These are phyloP conservation scores for Synaphobranchus kaupii DNA, from an alignment of 2,797 vertebrate genomes.

Conservation along the genomic window DNA sequence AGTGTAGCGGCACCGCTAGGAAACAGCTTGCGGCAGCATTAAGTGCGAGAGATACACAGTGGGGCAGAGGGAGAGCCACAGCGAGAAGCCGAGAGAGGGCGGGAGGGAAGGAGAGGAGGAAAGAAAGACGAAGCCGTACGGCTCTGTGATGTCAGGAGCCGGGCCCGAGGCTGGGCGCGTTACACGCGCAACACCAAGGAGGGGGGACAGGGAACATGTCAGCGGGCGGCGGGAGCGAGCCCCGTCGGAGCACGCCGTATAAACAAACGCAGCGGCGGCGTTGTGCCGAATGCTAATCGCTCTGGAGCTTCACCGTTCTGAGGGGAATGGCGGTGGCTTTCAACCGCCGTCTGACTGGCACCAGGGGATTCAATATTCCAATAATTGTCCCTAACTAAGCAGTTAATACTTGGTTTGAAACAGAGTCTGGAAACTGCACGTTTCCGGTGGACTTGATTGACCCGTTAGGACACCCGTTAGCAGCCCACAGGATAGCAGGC, in stretches of 20 bases:
- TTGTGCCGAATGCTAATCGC: neutral
- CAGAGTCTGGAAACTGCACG: neutral
- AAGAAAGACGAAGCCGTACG: neutral
- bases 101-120: neutral
- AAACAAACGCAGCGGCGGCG: neutral
- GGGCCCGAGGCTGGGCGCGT: neutral
- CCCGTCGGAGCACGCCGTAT: neutral
- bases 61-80: conserved; percentile 4
- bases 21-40: conserved; percentile 37
- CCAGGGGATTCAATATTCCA: neutral
- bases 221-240: neutral
- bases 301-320: neutral
- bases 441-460: too few relatives aligned
- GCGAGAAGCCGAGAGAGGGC: neutral
- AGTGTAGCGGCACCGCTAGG: conserved; percentile 12
- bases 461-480: neutral
- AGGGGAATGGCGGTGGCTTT: neutral
- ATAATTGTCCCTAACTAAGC: neutral
- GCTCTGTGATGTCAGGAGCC: neutral
- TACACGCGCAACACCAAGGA: neutral
- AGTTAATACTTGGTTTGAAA: neutral
- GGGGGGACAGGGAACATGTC: neutral
- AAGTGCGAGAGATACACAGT: conserved; percentile 23
- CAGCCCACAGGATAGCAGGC: neutral
- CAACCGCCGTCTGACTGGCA: neutral